A percentile compares a stretch with the other conserved stretches of the same genome.
These are phyloP conservation scores for Dendrocopos noguchii DNA, from an alignment of 2,113 vertebrate species.

Conservation along the genomic window DNA sequence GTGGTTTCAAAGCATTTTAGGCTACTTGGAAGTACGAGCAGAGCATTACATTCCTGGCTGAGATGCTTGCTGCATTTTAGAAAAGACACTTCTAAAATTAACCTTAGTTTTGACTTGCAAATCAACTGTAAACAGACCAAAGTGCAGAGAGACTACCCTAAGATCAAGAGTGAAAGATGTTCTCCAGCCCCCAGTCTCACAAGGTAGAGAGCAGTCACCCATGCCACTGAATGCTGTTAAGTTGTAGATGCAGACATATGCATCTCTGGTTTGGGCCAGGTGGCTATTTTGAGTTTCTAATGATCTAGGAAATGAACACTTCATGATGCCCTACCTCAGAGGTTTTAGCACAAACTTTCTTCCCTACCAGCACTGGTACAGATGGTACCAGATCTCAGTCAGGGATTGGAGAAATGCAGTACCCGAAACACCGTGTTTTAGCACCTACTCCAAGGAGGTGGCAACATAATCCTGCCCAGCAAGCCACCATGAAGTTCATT, in stretches of 20 bases:
- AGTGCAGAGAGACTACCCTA: background rate
- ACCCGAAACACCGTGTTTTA: background rate
- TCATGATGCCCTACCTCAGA: constrained; percentile 6
- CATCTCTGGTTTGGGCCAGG: constrained; percentile 29
- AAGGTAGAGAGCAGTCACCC: background rate
- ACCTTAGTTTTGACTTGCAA: background rate
- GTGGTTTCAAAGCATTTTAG: background rate
- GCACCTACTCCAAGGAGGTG: background rate
- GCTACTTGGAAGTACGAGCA: background rate
- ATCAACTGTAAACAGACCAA: background rate
- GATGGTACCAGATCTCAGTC: background rate
- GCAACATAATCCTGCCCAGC: background rate
- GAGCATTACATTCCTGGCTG: background rate
- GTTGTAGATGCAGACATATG: background rate
- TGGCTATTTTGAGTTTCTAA: constrained; percentile 42
- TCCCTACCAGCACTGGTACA: background rate
- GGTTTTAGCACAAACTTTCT: constrained; percentile 19
- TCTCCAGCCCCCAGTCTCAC: background rate
- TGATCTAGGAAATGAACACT: constrained; percentile 45
- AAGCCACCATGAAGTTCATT: background rate
- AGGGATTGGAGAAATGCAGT: background rate
- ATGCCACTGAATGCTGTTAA: background rate
- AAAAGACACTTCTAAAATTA: background rate
- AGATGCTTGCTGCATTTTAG: background rate
- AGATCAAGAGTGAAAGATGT: background rate